Conservation (phyloP, 1,140 invertebrate genomes). For the Scaptomyza pallida region DNA sequence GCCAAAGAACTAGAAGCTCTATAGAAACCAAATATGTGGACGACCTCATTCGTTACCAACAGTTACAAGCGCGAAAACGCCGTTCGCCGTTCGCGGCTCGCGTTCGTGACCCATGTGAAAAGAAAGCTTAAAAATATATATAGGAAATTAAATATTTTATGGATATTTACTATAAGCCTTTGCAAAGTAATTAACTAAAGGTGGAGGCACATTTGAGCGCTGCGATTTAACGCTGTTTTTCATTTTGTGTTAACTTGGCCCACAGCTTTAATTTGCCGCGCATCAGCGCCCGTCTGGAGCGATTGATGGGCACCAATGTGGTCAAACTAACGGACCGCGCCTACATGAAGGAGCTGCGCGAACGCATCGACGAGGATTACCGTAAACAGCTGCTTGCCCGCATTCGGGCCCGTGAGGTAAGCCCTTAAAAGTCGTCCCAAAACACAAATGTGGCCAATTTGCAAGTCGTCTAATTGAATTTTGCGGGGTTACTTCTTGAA, state of each 20-base stretch:
- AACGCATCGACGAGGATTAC: conserved; percentile 86
- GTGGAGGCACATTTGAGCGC: conserved; percentile 35
- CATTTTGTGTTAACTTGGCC: conserved; percentile 21
- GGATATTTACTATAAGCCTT: conserved; percentile 14
- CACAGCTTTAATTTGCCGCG: conserved; percentile 86
- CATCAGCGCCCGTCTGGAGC: conserved; percentile 86
- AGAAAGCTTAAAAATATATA: conserved; percentile 10
- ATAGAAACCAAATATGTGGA: conserved; percentile 57
- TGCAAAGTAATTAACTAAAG: conserved; percentile 49
- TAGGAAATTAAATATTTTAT: conserved; percentile 3
- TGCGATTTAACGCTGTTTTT: conserved; percentile 37
- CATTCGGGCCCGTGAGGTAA: conserved; percentile 86
- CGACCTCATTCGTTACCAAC: conserved; percentile 80
- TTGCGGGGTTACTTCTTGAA: conserved; percentile 52
- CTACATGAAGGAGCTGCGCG: conserved; percentile 87
- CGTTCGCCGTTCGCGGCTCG: conserved; percentile 27
- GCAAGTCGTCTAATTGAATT: conserved; percentile 68
- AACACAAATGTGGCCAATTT: conserved; percentile 77
- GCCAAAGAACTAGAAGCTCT: conserved; percentile 50
- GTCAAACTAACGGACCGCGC: conserved; percentile 87
- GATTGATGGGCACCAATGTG: conserved; percentile 87
- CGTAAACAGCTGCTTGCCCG: conserved; percentile 85
- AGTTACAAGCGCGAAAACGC: conserved; percentile 76
- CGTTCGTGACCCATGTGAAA: conserved; percentile 44
- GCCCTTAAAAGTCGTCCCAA: conserved; percentile 18